Base-by-base conservation (phyloP, 2,797 vertebrate genomes). In the Melanotaenia nigrans region DNA sequence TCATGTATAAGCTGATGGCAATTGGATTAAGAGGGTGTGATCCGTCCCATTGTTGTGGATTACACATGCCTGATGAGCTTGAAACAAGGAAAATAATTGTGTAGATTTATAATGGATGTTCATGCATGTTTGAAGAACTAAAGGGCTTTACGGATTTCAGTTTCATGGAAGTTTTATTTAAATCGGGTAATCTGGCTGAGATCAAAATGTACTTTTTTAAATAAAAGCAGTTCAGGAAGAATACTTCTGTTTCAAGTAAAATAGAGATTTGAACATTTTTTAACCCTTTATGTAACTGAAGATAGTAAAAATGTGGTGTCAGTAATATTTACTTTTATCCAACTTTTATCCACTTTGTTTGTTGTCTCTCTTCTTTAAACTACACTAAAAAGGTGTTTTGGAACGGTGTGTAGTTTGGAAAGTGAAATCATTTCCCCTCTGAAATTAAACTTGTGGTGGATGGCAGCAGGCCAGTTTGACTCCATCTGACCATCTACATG, bases 21-120 rank as follows among this genome's bases (percentile, higher is more conserved):
- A 90, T 82, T 87, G 89, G 89, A 86, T 91, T 90, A 86, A 20
- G 62, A 58, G 28, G 49, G 62, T 81, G 40, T 72, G 84, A 90
- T 87, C 82, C 18, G 47, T 76, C 81, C 18, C 30, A 68, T 78
- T 36, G 12, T 51, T 58, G 69, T 55, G 76, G 87, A 87, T 90
- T 84, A 88, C 53, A 70, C 28, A 0, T 32, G 72, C 25, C 55
- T 78, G 61, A 66, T n/a, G 3, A 59, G 75, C 61, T 24, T 2
- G 55, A 49, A 60, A 75, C 76, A 51, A 10, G 13, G n/a, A 61
- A 71, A 22, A 45, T 51, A 38, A 2, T 42, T 33, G 7, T n/a
- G 10, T 47, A 47, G 45, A 47, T 20, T 47, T 45, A 70, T 59
- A 53, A 20, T 11, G 20, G 36, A 45, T 16, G 30, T 25, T 38